Evolutionary conservation across 2,113 vertebrate species (phyloP).

Genomic region (Vidua macroura): DNA sequence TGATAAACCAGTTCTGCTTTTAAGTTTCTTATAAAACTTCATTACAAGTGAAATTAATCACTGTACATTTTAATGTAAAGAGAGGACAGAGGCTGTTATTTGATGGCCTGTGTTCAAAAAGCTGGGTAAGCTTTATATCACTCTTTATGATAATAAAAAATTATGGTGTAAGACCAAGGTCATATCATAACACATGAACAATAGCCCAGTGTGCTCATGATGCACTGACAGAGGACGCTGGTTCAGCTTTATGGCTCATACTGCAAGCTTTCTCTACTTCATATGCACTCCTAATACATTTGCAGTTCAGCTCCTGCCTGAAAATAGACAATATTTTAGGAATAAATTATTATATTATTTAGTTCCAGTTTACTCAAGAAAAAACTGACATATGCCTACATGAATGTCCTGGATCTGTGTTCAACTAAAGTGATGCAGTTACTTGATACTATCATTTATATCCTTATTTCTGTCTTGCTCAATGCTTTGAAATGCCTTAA

Average conservation of each 20-base stretch:
- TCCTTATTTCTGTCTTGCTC: not conserved
- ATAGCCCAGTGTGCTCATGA: constrained; percentile 27
- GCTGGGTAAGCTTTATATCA: constrained; percentile 68
- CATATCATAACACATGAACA: constrained; percentile 57
- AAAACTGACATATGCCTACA: not conserved
- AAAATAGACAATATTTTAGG: not conserved
- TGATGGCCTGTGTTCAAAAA: constrained; percentile 63
- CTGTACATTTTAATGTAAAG: constrained; percentile 75
- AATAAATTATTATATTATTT: not conserved
- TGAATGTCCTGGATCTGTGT: not conserved
- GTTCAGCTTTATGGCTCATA: constrained; percentile 39
- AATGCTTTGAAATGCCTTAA: not conserved
- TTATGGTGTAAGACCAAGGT: constrained; percentile 68
- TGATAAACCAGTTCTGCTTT: constrained; percentile 58
- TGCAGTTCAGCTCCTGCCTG: not conserved
- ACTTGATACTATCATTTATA: not conserved
- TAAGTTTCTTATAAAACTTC: constrained; percentile 69
- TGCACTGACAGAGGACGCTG: constrained; percentile 37
- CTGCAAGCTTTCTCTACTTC: not conserved
- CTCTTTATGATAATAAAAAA: constrained; percentile 79
- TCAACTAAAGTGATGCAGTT: not conserved
- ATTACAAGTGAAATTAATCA: constrained; percentile 81
- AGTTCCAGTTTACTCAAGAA: not conserved
- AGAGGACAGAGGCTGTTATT: constrained; percentile 52
- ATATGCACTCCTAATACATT: not conserved